A percentile compares a stretch with the other conserved stretches of the same genome.
Conservation (phyloP, 2,797 vertebrate species). For the Masticophis lateralis region DNA sequence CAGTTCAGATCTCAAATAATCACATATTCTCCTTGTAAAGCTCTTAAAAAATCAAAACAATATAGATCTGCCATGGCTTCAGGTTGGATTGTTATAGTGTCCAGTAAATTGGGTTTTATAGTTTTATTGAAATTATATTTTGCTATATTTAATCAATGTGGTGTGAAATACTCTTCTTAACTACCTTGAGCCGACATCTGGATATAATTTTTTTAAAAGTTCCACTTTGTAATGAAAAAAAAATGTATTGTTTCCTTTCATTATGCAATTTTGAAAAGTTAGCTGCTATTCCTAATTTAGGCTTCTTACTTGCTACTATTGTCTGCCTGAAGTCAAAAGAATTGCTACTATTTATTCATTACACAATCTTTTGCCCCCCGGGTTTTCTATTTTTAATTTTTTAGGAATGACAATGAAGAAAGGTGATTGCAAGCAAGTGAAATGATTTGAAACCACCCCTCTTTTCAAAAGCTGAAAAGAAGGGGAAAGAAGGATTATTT, state of each 20-base stretch:
- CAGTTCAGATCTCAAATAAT: neutral
- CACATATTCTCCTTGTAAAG: neutral
- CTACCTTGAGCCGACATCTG: neutral
- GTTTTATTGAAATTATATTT: neutral
- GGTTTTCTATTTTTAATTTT: neutral
- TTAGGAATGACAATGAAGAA: neutral
- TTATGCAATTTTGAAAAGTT: neutral
- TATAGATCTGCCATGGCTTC: neutral
- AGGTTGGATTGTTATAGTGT: neutral
- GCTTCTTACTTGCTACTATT: neutral
- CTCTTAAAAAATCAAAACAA: neutral
- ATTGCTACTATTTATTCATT: neutral
- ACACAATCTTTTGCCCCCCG: neutral
- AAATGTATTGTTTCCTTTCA: neutral
- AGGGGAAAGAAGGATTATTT: neutral
- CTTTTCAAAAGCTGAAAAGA: conserved; percentile 4
- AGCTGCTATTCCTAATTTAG: neutral
- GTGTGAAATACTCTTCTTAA: neutral
- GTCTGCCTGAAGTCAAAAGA: neutral
- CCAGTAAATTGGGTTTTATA: neutral
- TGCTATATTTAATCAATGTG: neutral
- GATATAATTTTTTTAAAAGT: neutral
- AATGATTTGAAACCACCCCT: neutral
- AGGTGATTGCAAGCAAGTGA: neutral
- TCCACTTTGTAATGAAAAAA: neutral